Evolutionary conservation across 2,113 vertebrate species (phyloP), one percentile per base, ranked within the genome.

Genomic region (Caloenas nicobarica): DNA sequence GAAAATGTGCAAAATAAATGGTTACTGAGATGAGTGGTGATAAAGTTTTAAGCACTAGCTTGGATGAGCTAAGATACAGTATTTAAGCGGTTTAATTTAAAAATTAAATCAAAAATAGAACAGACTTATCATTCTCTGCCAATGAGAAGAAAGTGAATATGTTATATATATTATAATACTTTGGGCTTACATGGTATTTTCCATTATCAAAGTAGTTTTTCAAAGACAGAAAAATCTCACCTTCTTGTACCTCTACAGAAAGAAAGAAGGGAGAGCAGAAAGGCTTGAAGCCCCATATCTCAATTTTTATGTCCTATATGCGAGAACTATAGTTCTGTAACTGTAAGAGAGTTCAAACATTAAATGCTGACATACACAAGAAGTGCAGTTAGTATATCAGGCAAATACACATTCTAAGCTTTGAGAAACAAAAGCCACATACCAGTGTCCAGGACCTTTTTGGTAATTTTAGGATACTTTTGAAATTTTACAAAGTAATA

Each of bases 401-500:
- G 26, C 18, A 80, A 91, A 61, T 5, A 33, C 3, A 69, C 3
- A 18, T 61, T 61, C 80, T 25, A 94, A 29, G 60, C 13, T 79
- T 56, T 34, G 42, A 91, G 46, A 79, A 48, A 77, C 12, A 57
- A 81, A 78, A 58, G 9, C 5, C 64, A 97, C 81, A 15, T 98
- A 99, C 99, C 98, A 97, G 97, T 46, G 46, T 99, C 98, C 70
- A 91, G 46, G 36, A 95, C 80, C 89, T 97, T 99, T 95, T 98
- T 99, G 66, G 99, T 98, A 88, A 99, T 98, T 97, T 99, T 99
- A 76, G 99, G 99, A 91, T 99, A 99, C 93, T 98, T 99, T 65
- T 99, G 98, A 95, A 99, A 99, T 96, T 99, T 99, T 79, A 99
- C 94, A n/a, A 98, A 99, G 96, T 99, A 99, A 96, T 99, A 99